Base-by-base conservation (phyloP, 2,797 vertebrate species). In the Synaphobranchus kaupii region DNA sequence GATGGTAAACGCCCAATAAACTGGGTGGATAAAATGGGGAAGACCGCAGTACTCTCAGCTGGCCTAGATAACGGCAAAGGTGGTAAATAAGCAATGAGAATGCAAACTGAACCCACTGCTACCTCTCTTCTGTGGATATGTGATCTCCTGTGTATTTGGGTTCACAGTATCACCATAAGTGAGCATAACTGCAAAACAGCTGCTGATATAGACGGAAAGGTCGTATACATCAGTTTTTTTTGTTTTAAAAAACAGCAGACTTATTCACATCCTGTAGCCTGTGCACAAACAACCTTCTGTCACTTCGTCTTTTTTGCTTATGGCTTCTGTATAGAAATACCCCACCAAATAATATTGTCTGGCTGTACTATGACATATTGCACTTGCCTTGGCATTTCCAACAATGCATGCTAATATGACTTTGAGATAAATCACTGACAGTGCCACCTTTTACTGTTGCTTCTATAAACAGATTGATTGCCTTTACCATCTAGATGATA, bases 61-160 rank as follows among this genome's bases (percentile, higher is more conserved):
- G 91, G 92, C 48, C 89, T 89, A 92, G 89, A 93, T 91, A 91
- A 73, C 91, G 92, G 92, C 93, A 90, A 87, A 94, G 92, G 92
- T 93, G 95, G 90, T 93, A 91, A 93, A 93, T 92, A 94, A 89
- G 91, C 90, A 87, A 91, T 91, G 87, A 92, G 90, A 89, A 90
- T 88, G 88, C 90, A 86, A 31, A 28, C 28, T 71, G 9, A 71
- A 78, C 73, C 73, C 73, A 13, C 28, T 20, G 5, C 39, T 22
- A 1, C 34, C 73, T 78, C 39, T 20, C 34, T 78, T 73, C 71
- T 17, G 28, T 15, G 73, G 34, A 20, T 22, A 34, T 78, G 31
- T 22, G 34, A 78, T 47, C 73, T 47, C 39, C 73, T 44, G 39
- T 6, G 17, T 44, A 44, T 44, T 8, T 22, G 13, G 20, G 73